Evolutionary conservation across 2,888 invertebrate species (phyloP), one percentile per base, ranked within the genome.

Genomic region (Heliconius sara): DNA sequence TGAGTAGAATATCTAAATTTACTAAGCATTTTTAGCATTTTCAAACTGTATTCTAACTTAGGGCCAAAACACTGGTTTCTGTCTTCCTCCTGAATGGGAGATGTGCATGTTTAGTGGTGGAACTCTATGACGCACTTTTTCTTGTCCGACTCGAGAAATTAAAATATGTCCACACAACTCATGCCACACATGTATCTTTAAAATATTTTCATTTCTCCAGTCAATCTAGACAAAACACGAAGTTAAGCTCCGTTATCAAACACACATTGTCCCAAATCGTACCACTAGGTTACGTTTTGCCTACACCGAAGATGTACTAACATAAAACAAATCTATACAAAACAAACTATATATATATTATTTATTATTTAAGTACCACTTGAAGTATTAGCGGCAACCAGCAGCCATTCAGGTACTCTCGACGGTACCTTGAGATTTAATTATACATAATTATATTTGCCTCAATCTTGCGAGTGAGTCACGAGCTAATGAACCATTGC

Each of bases 401-500:
- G 57, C n/a, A 9, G 39, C 4, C 9, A 60, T 25, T 72, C 22
- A 60, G n/a, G n/a, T 60, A 47, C 52, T 52, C 71, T 47, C 22
- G 43, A 63, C 47, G 3, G 19, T 67, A 73, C 34, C 63, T 71
- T 70, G 70, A 70, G 25, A 70, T 71, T 77, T 71, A 72, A 78
- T 72, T 66, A 57, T 25, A 60, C 34, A 27, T 30, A 68, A 52
- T 63, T 75, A 60, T 68, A 73, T 68, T 70, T 39, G 60, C 68
- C 57, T 22, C 39, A 79, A 70, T 74, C 43, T 60, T 67, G 66
- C 52, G 30, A 60, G 66, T 79, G 77, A 79, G 13, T 82, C 80
- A 74, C 63, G n/a, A 77, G 63, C 70, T 80, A 80, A 79, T 79
- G 71, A 80, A 78, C 78, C 71, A 22, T 76, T 78, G 68, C 72